Base-by-base conservation (phyloP, 2,113 vertebrate species). In the Pristiophorus japonicus region DNA sequence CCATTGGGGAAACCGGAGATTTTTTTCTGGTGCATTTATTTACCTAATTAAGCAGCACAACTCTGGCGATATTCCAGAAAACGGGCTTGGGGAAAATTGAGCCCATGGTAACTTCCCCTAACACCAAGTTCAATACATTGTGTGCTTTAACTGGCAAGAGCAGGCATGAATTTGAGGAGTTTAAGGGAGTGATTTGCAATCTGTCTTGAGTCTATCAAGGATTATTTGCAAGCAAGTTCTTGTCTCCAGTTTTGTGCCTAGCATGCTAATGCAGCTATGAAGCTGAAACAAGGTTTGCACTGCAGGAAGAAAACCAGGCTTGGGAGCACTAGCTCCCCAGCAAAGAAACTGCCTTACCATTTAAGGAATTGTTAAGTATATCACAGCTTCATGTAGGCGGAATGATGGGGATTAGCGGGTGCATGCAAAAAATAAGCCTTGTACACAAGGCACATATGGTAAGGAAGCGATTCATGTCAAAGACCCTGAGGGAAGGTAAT, bases 391-490 rank as follows among this genome's bases (percentile, higher is more conserved):
- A 70, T 51, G 27, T 45, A 94, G 65, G 45, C 22, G 45, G 65
- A 94, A 70, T 92, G 59, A 94, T 47, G 38, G 62, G 22, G n/a
- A 24, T 63, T 7, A 67, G 66, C 10, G 24, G 27, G 27, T 94
- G 66, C 27, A 14, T 30, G 45, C 55, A 92, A 62, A 63, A 90
- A 92, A 38, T 63, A 63, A 70, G 66, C 4, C 22, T 47, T 94
- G 42, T 30, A 94, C 63, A 65, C 22, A 42, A 66, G 63, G n/a
- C 63, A 45, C 93, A 94, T 94, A 94, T 94, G 65, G 91, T n/a
- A n/a, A n/a, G n/a, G n/a, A n/a, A n/a, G n/a, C 27, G 66, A 94
- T 94, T 94, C 65, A 94, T 94, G 66, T 94, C 38, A 94, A 67
- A 94, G 12, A 47, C 93, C 93, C 93, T 70, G 27, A 70, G 63